Evolutionary conservation across 1,140 invertebrate genomes (phyloP).

Genomic region (Agrypnia vestita): DNA sequence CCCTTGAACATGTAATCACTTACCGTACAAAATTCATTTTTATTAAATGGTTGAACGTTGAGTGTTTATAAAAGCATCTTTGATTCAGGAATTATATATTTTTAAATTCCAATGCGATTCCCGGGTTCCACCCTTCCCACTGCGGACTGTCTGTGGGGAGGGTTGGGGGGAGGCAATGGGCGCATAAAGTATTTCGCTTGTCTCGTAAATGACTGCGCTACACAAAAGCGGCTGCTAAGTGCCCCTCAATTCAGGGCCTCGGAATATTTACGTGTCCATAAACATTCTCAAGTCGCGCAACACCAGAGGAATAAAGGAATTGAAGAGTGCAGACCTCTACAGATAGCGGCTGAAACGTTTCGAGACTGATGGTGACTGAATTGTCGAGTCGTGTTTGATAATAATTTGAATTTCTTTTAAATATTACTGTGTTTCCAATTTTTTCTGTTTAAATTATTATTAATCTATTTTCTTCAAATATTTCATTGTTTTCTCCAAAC

Average conservation of each 20-base stretch:
- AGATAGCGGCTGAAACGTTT: background rate
- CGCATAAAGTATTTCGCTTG: slow-evolving; percentile 31
- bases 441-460: too few species aligned
- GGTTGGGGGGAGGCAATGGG: slow-evolving; percentile 5
- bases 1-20: too few species aligned
- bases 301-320: background rate
- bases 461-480: too few species aligned
- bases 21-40: too few species aligned
- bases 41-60: too few species aligned
- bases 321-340: too few species aligned
- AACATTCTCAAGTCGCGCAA: slow-evolving; percentile 32
- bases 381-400: too few species aligned
- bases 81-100: background rate
- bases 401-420: too few species aligned
- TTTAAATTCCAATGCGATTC: background rate
- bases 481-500: too few species aligned
- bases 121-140: background rate
- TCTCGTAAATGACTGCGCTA: slow-evolving; percentile 42
- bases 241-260: slow-evolving; percentile 37
- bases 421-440: too few species aligned
- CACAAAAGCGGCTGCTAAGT: slow-evolving; percentile 42
- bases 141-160: background rate
- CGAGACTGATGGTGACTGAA: background rate
- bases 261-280: slow-evolving; percentile 40
- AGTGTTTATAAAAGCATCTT: too few species aligned